Evolutionary conservation across 1,140 invertebrate genomes (phyloP), one percentile per base, ranked within the genome.

Genomic region (Drosophila sulfurigaster): DNA sequence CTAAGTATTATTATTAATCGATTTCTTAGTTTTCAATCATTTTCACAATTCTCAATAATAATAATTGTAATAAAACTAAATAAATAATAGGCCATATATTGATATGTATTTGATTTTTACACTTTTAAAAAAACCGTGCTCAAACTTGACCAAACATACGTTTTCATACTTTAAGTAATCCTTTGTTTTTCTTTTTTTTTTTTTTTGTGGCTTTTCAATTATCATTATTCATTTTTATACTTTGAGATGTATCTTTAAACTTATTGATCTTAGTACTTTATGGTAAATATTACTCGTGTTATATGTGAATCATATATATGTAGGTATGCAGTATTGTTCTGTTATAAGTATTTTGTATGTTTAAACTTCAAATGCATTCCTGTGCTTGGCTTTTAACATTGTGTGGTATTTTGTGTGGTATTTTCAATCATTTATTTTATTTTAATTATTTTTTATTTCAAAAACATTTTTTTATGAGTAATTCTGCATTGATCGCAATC

Each of bases 71-170:
- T 83, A 77, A 86, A 81, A 91, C 76, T 89, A 86, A 91, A 91
- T 89, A 91, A 86, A 91, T 78, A 79, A 85, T 92, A 91, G 91
- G 91, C 91, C 91, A 91, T 92, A 91, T 89, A 91, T 79, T 92
- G 91, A 92, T 92, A 92, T 92, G 91, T 92, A 91, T 92, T 89
- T 92, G 91, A 92, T 92, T 91, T 83, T 92, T 91, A 89, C 87
- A 91, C 90, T 91, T 86, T 54, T 32, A 69, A 88, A 90, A 91
- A 91, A 90, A 83, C 90, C 75, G 78, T 91, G 78, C 78, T 67
- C 75, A 79, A 76, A 77, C 58, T 72, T 87, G 64, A 88, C 85
- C 79, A 88, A 87, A 75, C 80, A 59, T 75, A 58, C 63, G 67
- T 62, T 62, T 70, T 66, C 46, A 49, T 74, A 60, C 56, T 48